Evolutionary conservation across 2,797 vertebrate species (phyloP).

Genomic region (Liasis olivaceus): DNA sequence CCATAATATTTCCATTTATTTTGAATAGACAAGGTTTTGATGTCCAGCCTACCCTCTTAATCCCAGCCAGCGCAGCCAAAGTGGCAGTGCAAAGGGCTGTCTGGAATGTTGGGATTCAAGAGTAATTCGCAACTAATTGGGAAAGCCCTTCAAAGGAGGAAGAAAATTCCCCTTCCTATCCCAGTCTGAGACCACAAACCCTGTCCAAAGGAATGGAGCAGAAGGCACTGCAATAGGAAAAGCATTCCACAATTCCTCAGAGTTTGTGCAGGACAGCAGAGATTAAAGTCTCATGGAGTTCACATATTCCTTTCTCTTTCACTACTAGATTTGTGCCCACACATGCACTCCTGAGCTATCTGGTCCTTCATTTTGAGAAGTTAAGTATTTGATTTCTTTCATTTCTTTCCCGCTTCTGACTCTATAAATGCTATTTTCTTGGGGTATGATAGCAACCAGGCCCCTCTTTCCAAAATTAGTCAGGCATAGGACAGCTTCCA

Average conservation of each 20-base stretch:
- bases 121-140: not conserved
- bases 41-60: not conserved
- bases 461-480: not conserved
- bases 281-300: not conserved
- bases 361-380: not conserved
- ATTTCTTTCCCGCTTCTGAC: not conserved
- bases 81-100: not conserved
- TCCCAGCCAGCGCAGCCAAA: not conserved
- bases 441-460: not conserved
- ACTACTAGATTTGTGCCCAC: not conserved
- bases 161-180: not conserved
- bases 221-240: not conserved
- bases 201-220: not conserved
- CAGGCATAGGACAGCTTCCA: not conserved
- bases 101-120: not conserved
- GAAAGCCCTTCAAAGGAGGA: not conserved
- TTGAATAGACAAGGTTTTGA: not conserved
- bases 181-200: not conserved
- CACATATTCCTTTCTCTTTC: not conserved
- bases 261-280: not conserved
- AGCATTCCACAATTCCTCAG: not conserved
- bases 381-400: slow-evolving; percentile 8
- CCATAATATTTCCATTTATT: not conserved
- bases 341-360: not conserved
- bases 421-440: not conserved